Conservation (phyloP, 2,797 vertebrate species). For the Spinus olivaceus region DNA sequence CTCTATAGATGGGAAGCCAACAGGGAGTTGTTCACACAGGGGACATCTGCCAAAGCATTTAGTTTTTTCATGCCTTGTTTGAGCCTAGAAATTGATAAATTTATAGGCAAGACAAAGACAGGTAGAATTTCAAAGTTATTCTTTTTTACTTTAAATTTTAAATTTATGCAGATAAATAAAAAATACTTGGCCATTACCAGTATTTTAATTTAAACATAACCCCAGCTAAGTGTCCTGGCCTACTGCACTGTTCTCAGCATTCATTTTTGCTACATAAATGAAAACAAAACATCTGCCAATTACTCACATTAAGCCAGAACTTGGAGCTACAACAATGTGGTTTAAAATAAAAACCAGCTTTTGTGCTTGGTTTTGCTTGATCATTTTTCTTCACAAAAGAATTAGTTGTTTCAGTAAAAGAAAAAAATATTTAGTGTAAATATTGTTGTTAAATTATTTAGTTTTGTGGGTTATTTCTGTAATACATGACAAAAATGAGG, state of each 20-base stretch:
- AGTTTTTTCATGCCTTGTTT: background rate
- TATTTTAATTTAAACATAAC: background rate
- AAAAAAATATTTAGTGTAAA: background rate
- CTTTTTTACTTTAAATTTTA: background rate
- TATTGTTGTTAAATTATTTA: background rate
- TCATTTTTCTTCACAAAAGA: background rate
- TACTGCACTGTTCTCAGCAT: background rate
- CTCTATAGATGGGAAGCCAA: background rate
- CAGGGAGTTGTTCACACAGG: background rate
- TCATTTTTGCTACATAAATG: background rate
- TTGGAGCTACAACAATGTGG: background rate
- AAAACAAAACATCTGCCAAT: background rate
- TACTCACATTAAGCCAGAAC: background rate
- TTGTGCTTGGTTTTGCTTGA: background rate
- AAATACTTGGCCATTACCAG: background rate
- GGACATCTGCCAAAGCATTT: background rate
- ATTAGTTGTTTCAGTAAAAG: background rate
- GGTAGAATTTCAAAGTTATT: background rate
- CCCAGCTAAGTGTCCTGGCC: background rate
- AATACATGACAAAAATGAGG: background rate
- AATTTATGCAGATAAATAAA: background rate
- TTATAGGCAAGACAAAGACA: background rate
- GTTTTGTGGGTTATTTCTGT: background rate
- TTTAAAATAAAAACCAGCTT: background rate
- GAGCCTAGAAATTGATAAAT: background rate